Conservation (phyloP, 1,140 invertebrate species). For the Pectinophora gossypiella region DNA sequence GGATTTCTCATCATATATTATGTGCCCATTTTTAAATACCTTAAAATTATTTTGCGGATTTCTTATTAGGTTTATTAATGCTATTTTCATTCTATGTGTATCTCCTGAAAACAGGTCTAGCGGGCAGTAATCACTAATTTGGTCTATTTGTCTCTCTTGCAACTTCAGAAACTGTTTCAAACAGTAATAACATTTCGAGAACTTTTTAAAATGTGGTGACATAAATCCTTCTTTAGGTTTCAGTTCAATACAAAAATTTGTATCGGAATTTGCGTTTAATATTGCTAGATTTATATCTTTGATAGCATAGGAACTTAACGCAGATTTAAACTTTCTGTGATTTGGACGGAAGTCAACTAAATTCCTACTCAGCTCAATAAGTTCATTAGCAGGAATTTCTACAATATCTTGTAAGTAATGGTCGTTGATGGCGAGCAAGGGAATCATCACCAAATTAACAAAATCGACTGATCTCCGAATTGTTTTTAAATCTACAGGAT, state of each 20-base stretch:
- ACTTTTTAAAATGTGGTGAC: constrained; percentile 58
- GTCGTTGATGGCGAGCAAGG: constrained; percentile 32
- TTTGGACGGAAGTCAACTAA: constrained; percentile 41
- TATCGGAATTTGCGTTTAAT: constrained; percentile 25
- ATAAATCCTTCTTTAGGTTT: constrained; percentile 87
- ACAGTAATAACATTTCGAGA: constrained; percentile 81
- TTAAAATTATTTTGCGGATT: constrained; percentile 86
- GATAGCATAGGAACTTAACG: constrained; percentile 47
- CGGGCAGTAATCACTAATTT: constrained; percentile 81
- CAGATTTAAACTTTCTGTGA: constrained; percentile 44
- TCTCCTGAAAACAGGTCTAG: constrained; percentile 83
- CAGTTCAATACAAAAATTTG: constrained; percentile 80
- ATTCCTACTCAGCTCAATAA: constrained; percentile 29
- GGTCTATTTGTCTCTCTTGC: constrained; percentile 65
- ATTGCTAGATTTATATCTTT: constrained; percentile 58
- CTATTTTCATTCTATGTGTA: constrained; percentile 76
- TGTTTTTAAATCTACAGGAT: constrained; percentile 13
- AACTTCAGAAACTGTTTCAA: constrained; percentile 83
- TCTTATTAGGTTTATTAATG: constrained; percentile 76
- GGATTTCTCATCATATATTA: constrained; percentile 75
- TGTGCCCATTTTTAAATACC: constrained; percentile 79
- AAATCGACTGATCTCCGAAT: constrained; percentile 39
- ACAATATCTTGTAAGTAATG: constrained; percentile 39
- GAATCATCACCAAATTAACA: constrained; percentile 55
- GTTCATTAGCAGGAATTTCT: constrained; percentile 32